Conservation (phyloP, 1,140 invertebrate species). For the Paraescarpia echinospica region DNA sequence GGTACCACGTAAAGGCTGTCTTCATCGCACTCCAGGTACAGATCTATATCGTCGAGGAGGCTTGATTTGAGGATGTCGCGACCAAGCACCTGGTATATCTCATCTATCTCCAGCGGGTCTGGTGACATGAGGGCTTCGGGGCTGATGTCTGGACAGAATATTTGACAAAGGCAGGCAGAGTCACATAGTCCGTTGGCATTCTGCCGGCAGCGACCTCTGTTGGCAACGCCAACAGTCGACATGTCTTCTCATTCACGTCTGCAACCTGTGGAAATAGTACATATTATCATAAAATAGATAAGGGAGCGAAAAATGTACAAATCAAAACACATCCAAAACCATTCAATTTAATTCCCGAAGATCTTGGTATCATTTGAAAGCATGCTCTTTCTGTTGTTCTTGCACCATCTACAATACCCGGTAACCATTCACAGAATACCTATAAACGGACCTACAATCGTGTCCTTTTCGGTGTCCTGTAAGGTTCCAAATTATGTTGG, state of each 20-base stretch:
- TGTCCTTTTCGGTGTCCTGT: too few relatives aligned
- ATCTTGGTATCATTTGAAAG: too few relatives aligned
- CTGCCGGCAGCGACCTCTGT: neutral
- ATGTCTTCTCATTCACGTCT: neutral
- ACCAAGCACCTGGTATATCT: constrained; percentile 23
- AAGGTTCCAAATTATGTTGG: too few relatives aligned
- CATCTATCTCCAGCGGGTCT: constrained; percentile 10
- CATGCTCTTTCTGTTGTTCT: too few relatives aligned
- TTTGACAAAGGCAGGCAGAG: neutral
- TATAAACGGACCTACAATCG: too few relatives aligned
- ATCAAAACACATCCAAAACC: too few relatives aligned
- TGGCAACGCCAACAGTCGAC: neutral
- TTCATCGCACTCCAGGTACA: constrained; percentile 27
- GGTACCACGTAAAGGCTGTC: constrained; percentile 16
- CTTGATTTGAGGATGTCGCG: constrained; percentile 17
- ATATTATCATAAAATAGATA: neutral
- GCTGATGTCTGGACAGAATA: neutral
- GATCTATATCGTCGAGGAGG: constrained; percentile 22
- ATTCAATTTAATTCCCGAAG: too few relatives aligned
- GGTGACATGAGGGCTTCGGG: neutral
- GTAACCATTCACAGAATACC: too few relatives aligned
- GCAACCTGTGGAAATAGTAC: neutral
- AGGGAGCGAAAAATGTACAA: too few relatives aligned
- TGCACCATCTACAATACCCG: too few relatives aligned
- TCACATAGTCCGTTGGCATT: neutral